Evolutionary conservation across 2,888 invertebrate genomes (phyloP), one percentile per base, ranked within the genome.

Genomic region (Sthenelais limicola): DNA sequence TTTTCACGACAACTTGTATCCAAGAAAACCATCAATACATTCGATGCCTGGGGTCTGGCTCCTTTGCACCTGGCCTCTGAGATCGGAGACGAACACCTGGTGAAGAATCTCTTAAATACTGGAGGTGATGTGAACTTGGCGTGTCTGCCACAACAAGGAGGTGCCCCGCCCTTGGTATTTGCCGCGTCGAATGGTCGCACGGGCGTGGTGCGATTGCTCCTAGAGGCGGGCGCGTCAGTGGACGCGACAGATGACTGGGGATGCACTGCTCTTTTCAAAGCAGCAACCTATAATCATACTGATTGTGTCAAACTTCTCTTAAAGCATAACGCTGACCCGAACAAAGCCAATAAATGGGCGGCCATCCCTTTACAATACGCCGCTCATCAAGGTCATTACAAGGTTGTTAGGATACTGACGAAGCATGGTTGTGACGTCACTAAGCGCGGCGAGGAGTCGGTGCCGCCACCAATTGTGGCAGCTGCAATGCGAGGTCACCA

Each of bases 271-370:
- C 32, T 76, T 18, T 76, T 70, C 43, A 76, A 76, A 51, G 74
- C 76, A 0, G 49, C 74, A 24, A 66, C 58, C 12, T 74, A 95
- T 84, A 93, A 93, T 78, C 94, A 95, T 85, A 92, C 92, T 83
- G 89, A 90, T 68, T 90, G 90, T 73, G 90, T 90, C 12, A 84
- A 86, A 79, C 89, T 93, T 47, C 90, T 96, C 2, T 89, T 96
- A 30, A 93, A 94, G 82, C 91, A 93, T 78, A 95, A 96, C 0
- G 96, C 96, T 0, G 93, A 95, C 87, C 94, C 95, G 4, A 95
- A 96, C 88, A 94, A 15, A 3, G 48, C 66, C 54, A 76, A 76
- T 71, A 47, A 66, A 28, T 76, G 76, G 76, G 76, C 74, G 1
- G 74, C 73, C 32, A 43, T 70, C 21, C 74, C 76, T 4, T 33